phyloP scores from a whole-genome alignment of 2,888 invertebrate species.

The Glyphotaelius pellucidus region DNA sequence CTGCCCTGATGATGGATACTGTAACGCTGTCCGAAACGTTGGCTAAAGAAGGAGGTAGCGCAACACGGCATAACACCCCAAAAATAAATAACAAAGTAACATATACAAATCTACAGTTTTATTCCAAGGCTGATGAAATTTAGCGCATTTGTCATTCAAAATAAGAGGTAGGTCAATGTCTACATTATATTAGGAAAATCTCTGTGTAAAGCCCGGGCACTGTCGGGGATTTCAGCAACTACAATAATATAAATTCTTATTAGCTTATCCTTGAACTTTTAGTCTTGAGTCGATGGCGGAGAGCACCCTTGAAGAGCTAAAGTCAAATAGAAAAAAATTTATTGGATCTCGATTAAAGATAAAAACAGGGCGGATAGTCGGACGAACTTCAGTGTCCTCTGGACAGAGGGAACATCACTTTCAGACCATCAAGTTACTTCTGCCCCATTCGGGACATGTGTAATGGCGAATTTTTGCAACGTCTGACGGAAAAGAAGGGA shows the following conservation, averaged over 20 bases:
- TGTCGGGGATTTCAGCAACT: too few species aligned
- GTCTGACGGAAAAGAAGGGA: neutral
- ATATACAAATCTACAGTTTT: too few species aligned
- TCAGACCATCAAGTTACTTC: neutral
- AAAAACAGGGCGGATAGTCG: neutral
- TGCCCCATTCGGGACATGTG: neutral
- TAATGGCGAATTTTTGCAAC: neutral
- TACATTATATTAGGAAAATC: too few species aligned
- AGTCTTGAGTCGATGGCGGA: neutral
- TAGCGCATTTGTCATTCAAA: too few species aligned
- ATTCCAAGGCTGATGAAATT: too few species aligned
- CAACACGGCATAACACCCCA: too few species aligned
- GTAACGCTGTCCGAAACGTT: too few species aligned
- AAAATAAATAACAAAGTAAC: too few species aligned
- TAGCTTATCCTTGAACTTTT: neutral
- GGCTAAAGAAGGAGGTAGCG: too few species aligned
- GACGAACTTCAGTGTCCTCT: neutral
- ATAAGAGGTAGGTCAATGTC: too few species aligned
- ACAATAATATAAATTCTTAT: neutral
- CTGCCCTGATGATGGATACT: too few species aligned
- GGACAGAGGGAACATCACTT: neutral
- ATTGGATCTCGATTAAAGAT: neutral
- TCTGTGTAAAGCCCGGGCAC: too few species aligned
- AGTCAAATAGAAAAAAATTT: constrained; percentile 2
- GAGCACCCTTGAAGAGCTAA: neutral